Conservation (phyloP, 1,140 invertebrate genomes). For the Bactericera cockerelli region DNA sequence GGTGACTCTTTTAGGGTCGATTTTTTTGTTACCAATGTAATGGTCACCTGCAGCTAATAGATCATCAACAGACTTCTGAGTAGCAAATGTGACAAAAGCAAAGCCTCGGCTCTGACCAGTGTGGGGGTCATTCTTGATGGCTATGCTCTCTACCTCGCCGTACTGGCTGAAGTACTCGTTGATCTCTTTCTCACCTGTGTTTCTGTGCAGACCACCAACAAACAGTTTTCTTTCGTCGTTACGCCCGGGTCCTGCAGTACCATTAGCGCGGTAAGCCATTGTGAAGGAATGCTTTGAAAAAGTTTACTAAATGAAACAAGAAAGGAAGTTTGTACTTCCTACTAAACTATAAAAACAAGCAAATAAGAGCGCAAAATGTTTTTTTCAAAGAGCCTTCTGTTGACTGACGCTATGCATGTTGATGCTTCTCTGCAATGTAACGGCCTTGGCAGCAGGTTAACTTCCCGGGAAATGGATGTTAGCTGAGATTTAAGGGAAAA, state of each 20-base stretch:
- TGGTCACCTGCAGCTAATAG: slow-evolving; percentile 21
- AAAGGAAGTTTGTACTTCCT: too few species aligned
- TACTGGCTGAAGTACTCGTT: slow-evolving; percentile 44
- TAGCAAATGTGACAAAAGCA: slow-evolving; percentile 50
- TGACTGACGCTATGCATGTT: too few species aligned
- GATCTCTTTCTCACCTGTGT: slow-evolving; percentile 37
- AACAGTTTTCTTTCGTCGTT: slow-evolving; percentile 37
- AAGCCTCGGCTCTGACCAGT: slow-evolving; percentile 48
- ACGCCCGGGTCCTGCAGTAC: slow-evolving; percentile 28
- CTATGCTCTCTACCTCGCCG: slow-evolving; percentile 44
- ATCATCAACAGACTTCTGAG: slow-evolving; percentile 39
- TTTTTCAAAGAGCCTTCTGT: too few species aligned
- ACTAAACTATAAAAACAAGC: too few species aligned
- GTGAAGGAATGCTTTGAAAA: not conserved
- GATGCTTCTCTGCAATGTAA: too few species aligned
- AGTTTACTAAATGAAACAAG: too few species aligned
- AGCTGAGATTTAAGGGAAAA: too few species aligned
- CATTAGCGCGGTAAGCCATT: slow-evolving; percentile 17
- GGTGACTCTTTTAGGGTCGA: slow-evolving; percentile 46
- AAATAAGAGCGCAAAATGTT: too few species aligned
- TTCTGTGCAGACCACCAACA: slow-evolving; percentile 33
- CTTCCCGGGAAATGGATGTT: too few species aligned
- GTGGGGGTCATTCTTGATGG: slow-evolving; percentile 46
- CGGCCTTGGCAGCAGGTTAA: too few species aligned
- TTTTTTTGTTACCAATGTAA: slow-evolving; percentile 44